Evolutionary conservation across 2,113 vertebrate species (phyloP).

Genomic region (Seriola dumerili): DNA sequence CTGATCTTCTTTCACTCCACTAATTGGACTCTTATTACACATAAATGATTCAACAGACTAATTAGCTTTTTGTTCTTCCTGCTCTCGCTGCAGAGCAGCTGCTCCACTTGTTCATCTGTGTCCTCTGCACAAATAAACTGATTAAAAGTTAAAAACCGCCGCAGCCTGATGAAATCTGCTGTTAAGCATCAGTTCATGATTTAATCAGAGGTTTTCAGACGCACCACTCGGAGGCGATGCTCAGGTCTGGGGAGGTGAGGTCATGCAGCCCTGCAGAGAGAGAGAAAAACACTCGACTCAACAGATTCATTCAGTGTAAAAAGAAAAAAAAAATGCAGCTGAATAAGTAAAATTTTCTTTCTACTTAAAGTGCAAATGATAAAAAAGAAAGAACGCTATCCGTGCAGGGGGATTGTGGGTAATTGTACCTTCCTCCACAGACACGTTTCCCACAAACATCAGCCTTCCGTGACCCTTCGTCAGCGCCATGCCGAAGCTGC

Average conservation of each 20-base stretch:
- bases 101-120: too few relatives aligned
- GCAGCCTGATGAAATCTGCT: not conserved
- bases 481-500: conserved; percentile 92
- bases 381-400: not conserved
- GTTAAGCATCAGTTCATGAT: not conserved
- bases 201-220: not conserved
- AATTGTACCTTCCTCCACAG: conserved; percentile 93
- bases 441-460: conserved; percentile 91
- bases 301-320: too few relatives aligned
- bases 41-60: not conserved
- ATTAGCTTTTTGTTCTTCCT: not conserved
- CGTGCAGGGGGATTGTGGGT: not conserved
- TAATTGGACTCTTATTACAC: not conserved
- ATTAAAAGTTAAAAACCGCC: not conserved
- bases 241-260: conserved; percentile 93
- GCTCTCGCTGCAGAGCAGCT: not conserved
- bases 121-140: too few relatives aligned
- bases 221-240: conserved; percentile 92
- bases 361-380: not conserved
- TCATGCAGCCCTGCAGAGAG: conserved; percentile 91
- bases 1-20: not conserved
- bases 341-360: not conserved
- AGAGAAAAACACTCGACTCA: not conserved
- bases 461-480: conserved; percentile 90
- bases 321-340: too few relatives aligned